A percentile compares a stretch with the other conserved stretches of the same genome.
phyloP scores from a whole-genome alignment of 2,888 invertebrate genomes.

The Rotaria socialis region DNA sequence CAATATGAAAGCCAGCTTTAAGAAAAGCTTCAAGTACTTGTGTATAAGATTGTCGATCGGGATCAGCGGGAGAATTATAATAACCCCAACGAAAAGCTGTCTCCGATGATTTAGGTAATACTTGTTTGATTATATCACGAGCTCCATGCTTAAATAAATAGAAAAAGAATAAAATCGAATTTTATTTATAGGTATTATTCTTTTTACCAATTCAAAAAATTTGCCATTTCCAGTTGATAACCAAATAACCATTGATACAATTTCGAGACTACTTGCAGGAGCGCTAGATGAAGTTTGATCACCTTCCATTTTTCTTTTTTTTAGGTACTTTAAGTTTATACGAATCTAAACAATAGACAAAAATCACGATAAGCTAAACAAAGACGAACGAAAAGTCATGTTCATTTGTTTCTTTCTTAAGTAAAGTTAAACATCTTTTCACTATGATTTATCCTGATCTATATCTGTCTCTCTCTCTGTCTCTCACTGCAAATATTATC shows the following conservation, averaged over 20 bases:
- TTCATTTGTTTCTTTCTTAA: not conserved
- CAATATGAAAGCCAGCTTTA: not conserved
- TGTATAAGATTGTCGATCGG: slow-evolving; percentile 24
- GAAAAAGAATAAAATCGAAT: not conserved
- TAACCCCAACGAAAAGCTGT: slow-evolving; percentile 31
- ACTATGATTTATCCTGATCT: not conserved
- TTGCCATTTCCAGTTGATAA: slow-evolving; percentile 34
- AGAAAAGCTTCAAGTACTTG: slow-evolving; percentile 34
- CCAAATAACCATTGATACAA: slow-evolving; percentile 31
- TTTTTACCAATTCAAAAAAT: slow-evolving; percentile 12
- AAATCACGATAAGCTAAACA: not conserved
- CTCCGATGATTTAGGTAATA: slow-evolving; percentile 25
- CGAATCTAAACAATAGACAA: not conserved
- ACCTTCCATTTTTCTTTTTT: not conserved
- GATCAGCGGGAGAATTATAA: slow-evolving; percentile 26
- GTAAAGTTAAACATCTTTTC: not conserved
- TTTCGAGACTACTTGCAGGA: not conserved
- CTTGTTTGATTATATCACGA: slow-evolving; percentile 21
- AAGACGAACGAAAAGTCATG: not conserved
- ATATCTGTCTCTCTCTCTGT: not conserved
- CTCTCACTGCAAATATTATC: not conserved
- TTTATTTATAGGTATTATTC: not conserved
- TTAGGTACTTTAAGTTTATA: not conserved
- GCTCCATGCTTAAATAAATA: not conserved
- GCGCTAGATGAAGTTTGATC: not conserved